Conservation (phyloP, 92 coral and sea anemone species). For the Blastomussa wellsi region DNA sequence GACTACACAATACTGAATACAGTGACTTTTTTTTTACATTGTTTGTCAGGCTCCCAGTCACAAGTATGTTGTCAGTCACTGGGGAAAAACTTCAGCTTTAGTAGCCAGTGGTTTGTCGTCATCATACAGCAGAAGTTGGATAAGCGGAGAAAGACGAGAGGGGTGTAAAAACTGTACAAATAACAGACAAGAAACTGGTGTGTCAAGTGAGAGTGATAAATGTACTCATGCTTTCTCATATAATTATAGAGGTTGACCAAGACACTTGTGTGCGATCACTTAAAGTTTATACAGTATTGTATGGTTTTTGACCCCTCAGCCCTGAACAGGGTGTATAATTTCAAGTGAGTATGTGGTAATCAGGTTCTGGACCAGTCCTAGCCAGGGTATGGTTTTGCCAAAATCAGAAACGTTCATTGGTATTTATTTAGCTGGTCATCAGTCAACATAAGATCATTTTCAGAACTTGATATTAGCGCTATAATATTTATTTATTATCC, state of each 20-base stretch:
- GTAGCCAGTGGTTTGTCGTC: constrained; percentile 13
- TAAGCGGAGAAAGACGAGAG: not conserved
- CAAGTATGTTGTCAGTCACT: constrained; percentile 44
- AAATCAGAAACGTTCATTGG: too few relatives aligned
- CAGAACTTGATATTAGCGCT: too few relatives aligned
- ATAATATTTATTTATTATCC: too few relatives aligned
- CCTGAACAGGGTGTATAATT: too few relatives aligned
- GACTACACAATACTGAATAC: too few relatives aligned
- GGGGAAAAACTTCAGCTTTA: constrained; percentile 42
- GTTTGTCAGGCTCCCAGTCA: constrained; percentile 31
- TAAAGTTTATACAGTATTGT: too few relatives aligned
- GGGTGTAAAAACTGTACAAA: not conserved
- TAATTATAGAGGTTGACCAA: not conserved
- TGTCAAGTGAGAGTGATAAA: not conserved
- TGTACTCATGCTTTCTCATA: not conserved
- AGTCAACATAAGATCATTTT: too few relatives aligned
- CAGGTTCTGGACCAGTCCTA: too few relatives aligned
- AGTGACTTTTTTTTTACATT: not conserved
- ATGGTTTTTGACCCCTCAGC: too few relatives aligned
- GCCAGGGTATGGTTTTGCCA: too few relatives aligned
- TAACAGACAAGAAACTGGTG: constrained; percentile 15
- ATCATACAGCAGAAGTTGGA: not conserved
- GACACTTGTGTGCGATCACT: not conserved
- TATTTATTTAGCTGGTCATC: too few relatives aligned
- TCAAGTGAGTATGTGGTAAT: too few relatives aligned